A percentile compares a stretch with the other conserved stretches of the same genome.
phyloP scores from a whole-genome alignment of 2,797 vertebrate species.

The Corythornis leucogaster region DNA sequence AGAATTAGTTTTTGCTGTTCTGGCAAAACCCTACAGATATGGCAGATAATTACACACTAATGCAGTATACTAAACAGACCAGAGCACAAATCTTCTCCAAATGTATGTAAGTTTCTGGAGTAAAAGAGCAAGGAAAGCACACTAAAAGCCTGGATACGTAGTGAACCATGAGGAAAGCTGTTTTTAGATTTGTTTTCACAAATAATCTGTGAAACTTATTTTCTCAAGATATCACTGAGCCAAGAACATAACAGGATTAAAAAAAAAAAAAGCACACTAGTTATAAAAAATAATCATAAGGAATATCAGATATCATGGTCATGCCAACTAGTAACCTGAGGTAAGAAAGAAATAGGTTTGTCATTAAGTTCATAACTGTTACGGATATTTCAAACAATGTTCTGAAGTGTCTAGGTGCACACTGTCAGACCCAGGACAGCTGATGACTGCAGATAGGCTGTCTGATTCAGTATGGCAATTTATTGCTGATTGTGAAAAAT shows the following conservation, averaged over 20 bases:
- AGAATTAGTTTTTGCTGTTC: neutral
- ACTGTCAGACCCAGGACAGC: neutral
- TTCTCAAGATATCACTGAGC: neutral
- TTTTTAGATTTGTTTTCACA: neutral
- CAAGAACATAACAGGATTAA: neutral
- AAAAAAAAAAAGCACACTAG: neutral
- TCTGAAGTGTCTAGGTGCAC: neutral
- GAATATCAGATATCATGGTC: neutral
- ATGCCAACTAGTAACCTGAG: neutral
- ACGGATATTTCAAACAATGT: neutral
- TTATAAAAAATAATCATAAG: neutral
- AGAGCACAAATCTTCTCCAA: neutral
- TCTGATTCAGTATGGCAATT: neutral
- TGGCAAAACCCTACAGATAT: neutral
- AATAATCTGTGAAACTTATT: neutral
- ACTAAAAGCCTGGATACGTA: neutral
- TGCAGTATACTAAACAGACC: neutral
- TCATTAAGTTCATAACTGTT: neutral
- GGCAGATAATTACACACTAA: neutral
- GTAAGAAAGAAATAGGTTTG: neutral
- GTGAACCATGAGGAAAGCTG: neutral
- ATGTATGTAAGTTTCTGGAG: neutral
- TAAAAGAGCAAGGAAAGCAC: neutral
- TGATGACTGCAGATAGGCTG: fast-evolving
- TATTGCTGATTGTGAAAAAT: neutral